Evolutionary conservation across 2,113 vertebrate genomes (phyloP), one percentile per base, ranked within the genome.

Genomic region (Siniperca knerii): DNA sequence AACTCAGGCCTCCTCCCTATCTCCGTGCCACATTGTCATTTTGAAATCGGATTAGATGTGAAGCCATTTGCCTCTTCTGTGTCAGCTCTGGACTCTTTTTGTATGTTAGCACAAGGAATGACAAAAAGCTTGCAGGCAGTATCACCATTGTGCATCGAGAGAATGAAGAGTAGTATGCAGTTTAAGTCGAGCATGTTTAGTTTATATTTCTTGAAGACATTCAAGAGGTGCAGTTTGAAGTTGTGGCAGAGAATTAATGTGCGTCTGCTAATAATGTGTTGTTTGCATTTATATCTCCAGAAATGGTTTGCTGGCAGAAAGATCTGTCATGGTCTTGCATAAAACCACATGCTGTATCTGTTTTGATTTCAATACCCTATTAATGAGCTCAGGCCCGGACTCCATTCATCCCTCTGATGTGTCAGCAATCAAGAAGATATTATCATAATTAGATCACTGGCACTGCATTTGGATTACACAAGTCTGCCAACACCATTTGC

Each of bases 381-480:
- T 93, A 92, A 94, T 95, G 91, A 93, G 90, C 50, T 83, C 52
- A 6, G 61, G 70, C 72, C 57, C 33, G 46, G 60, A 54, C 66
- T 78, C 78, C 46, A n/a, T 73, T 86, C 84, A 72, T 52, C 76
- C 82, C 20, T 83, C 70, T 87, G 91, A 93, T 74, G 91, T 94
- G 93, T 93, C 93, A 83, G 87, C 89, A 94, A 94, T 95, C 90
- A 94, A 86, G 80, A 75, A 67, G 89, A 94, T 93, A 92, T 93
- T 89, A 94, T 95, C 95, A 94, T 95, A 95, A 95, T 95, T 94
- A 94, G 92, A 95, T 95, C 91, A 92, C 87, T 90, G 92, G 91
- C 75, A 58, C 75, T 78, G 87, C 88, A 76, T 85, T 79, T 79
- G 80, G 75, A 91, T 91, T 90, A 86, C 87, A 86, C 82, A 86